phyloP scores from a whole-genome alignment of 1,140 invertebrate genomes.

The Stegodyphus dumicola region DNA sequence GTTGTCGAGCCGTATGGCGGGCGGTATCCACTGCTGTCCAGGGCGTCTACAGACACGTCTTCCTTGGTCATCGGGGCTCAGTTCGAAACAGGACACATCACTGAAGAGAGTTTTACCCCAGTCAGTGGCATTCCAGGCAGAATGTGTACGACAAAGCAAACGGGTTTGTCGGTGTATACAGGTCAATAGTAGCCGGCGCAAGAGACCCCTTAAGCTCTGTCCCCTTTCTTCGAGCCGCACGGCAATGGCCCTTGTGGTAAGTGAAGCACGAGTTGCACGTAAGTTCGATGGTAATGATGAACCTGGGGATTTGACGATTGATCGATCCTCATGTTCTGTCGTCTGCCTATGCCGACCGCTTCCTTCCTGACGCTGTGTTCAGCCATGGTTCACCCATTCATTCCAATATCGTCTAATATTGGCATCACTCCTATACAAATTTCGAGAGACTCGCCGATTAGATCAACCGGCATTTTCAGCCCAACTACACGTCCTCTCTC shows the following conservation, averaged over 20 bases:
- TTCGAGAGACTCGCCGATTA: neutral
- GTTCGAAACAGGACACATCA: neutral
- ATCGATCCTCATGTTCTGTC: slow-evolving; percentile 4
- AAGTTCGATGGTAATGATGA: neutral
- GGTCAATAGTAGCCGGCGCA: neutral
- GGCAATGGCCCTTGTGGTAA: neutral
- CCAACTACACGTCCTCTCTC: slow-evolving; percentile 2
- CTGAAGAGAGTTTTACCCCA: neutral
- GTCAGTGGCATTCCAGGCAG: neutral
- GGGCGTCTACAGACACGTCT: neutral
- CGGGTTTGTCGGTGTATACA: neutral
- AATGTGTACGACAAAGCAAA: neutral
- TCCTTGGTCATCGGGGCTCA: neutral
- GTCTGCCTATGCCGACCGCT: neutral
- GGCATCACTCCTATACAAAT: neutral
- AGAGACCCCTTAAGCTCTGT: neutral
- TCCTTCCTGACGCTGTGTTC: slow-evolving; percentile 4
- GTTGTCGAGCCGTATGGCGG: neutral
- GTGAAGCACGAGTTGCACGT: neutral
- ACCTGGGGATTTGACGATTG: neutral
- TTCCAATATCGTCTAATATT: slow-evolving; percentile 9
- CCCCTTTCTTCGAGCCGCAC: neutral
- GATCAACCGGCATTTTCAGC: neutral
- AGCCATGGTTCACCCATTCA: slow-evolving; percentile 4
- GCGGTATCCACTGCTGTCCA: neutral